Evolutionary conservation across 2,888 invertebrate genomes (phyloP).

Genomic region (Rhodophaea formosa): DNA sequence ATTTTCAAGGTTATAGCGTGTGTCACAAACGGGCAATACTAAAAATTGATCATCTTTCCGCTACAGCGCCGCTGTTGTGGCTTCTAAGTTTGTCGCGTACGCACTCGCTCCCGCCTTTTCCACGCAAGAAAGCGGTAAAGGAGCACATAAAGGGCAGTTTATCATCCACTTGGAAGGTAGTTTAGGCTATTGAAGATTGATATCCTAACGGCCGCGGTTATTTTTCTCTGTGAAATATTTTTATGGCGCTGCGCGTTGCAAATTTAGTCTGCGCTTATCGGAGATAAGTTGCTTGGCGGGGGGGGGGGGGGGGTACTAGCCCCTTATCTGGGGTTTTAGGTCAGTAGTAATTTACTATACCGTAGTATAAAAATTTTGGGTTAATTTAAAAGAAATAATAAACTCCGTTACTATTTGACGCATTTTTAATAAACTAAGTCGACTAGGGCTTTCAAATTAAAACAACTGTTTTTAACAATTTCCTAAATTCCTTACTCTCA

Average conservation of each 20-base stretch:
- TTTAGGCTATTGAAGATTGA: constrained; percentile 69
- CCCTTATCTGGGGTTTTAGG: not conserved
- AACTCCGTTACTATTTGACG: too few relatives aligned
- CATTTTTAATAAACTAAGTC: too few relatives aligned
- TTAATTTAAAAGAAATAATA: too few relatives aligned
- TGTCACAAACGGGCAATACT: too few relatives aligned
- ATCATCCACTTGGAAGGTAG: constrained; percentile 65
- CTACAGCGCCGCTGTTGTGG: not conserved
- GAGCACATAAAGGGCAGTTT: constrained; percentile 61
- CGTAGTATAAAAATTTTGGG: not conserved
- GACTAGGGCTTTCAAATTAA: too few relatives aligned
- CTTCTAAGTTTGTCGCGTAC: not conserved
- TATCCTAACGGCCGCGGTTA: constrained; percentile 47
- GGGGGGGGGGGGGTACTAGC: not conserved
- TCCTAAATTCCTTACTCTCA: too few relatives aligned
- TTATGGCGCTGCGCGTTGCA: constrained; percentile 21
- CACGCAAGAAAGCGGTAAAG: not conserved
- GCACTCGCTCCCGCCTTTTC: not conserved
- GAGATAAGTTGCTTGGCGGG: constrained; percentile 5
- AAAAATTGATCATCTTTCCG: too few relatives aligned
- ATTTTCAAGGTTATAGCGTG: too few relatives aligned
- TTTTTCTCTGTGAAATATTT: constrained; percentile 40
- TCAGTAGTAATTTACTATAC: not conserved
- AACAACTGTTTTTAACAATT: too few relatives aligned
- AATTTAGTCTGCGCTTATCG: constrained; percentile 9